Percentiles rank a stretch among this genome's conserved stretches.
Conservation (phyloP, 2,888 invertebrate species). For the Himalopsyche anomala region DNA sequence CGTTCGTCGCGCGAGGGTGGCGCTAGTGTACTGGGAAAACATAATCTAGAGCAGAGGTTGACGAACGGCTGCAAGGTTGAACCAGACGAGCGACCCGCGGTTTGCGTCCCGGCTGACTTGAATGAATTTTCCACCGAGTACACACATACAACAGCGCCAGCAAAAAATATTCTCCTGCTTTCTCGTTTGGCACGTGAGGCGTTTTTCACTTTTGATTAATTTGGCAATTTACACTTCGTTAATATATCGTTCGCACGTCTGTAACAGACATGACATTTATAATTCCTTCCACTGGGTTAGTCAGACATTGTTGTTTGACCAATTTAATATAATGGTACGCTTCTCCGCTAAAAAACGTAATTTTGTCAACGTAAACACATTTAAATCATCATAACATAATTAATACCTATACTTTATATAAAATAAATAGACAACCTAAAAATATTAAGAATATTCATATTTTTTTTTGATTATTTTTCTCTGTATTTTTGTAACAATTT, state of each 20-base stretch:
- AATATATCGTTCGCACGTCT: conserved; percentile 23
- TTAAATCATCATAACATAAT: too few species aligned
- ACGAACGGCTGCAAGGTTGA: conserved; percentile 53
- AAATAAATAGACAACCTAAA: too few species aligned
- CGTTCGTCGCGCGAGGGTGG: conserved; percentile 26
- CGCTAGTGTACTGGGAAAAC: conserved; percentile 35
- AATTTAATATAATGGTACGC: background rate
- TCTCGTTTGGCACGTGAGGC: background rate
- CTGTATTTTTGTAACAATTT: too few species aligned
- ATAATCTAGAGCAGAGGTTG: conserved; percentile 48
- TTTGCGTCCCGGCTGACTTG: conserved; percentile 43
- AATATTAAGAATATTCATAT: too few species aligned
- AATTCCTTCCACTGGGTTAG: background rate
- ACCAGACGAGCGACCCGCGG: conserved; percentile 24
- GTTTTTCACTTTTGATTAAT: conserved; percentile 28
- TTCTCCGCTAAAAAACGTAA: background rate
- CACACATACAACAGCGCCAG: background rate
- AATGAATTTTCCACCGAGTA: conserved; percentile 11
- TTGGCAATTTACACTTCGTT: conserved; percentile 24
- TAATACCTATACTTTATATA: too few species aligned
- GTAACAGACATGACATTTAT: conserved; percentile 2
- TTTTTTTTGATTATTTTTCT: too few species aligned
- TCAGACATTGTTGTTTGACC: background rate
- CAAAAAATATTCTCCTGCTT: background rate
- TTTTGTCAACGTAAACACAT: too few species aligned